These are phyloP conservation scores for Harpalus rufipes DNA, from an alignment of 2,888 invertebrate genomes.

Conservation along the genomic window DNA sequence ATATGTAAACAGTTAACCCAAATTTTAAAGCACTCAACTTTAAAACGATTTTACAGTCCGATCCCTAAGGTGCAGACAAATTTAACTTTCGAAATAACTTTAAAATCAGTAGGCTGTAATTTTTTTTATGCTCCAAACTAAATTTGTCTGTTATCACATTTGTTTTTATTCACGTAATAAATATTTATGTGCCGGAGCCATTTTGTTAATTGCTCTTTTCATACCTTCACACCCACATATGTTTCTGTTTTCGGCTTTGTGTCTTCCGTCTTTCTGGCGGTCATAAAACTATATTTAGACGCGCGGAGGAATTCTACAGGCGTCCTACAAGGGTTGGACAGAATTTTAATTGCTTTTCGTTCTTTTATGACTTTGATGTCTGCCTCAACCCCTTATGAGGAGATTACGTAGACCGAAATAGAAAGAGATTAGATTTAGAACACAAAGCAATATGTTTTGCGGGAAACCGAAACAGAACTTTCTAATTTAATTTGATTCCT, in stretches of 20 bases:
- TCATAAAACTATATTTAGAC: slow-evolving; percentile 62
- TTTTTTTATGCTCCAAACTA: slow-evolving; percentile 36
- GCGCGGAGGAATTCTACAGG: slow-evolving; percentile 37
- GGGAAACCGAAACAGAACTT: slow-evolving; percentile 33
- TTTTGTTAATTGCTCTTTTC: slow-evolving; percentile 43
- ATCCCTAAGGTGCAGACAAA: slow-evolving; percentile 21
- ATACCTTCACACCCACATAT: slow-evolving; percentile 48
- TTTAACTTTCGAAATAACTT: slow-evolving; percentile 18
- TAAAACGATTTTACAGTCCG: neutral
- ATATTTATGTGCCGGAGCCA: slow-evolving; percentile 48
- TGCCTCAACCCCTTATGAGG: slow-evolving; percentile 33
- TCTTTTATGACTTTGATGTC: slow-evolving; percentile 62
- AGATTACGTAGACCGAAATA: slow-evolving; percentile 37
- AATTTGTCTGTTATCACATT: slow-evolving; percentile 48
- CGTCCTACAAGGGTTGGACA: slow-evolving; percentile 61
- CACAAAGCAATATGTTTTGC: slow-evolving; percentile 40
- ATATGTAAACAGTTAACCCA: neutral
- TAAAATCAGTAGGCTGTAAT: slow-evolving; percentile 45
- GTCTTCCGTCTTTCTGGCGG: slow-evolving; percentile 55
- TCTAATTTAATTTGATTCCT: slow-evolving; percentile 49
- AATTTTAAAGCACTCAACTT: slow-evolving; percentile 23
- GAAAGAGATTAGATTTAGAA: slow-evolving; percentile 43
- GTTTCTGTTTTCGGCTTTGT: slow-evolving; percentile 53
- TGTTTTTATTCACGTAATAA: slow-evolving; percentile 53
- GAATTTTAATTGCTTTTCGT: slow-evolving; percentile 59